Percentiles rank a stretch among this genome's conserved stretches.
These are phyloP conservation scores for Coreoperca whiteheadi DNA, from an alignment of 2,113 vertebrate species.

Conservation along the genomic window DNA sequence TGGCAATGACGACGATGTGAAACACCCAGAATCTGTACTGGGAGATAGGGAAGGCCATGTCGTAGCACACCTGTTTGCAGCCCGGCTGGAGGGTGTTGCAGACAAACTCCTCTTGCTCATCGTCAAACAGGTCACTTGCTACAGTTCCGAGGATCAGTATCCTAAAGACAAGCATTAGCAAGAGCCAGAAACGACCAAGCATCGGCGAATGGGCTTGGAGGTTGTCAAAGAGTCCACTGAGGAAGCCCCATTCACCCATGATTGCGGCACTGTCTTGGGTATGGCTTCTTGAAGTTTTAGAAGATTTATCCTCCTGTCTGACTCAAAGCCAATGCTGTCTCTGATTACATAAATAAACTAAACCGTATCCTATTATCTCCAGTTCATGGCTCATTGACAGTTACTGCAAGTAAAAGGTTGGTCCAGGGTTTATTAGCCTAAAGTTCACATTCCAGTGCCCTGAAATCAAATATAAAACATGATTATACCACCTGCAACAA, in stretches of 20 bases:
- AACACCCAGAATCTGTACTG: constrained; percentile 98
- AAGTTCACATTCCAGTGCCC: background rate
- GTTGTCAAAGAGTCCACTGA: constrained; percentile 87
- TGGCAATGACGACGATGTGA: constrained; percentile 92
- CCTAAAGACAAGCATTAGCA: constrained; percentile 93
- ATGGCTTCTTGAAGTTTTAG: background rate
- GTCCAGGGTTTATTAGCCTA: background rate
- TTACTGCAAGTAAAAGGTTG: background rate
- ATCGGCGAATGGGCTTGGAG: constrained; percentile 91
- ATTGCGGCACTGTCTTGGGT: background rate
- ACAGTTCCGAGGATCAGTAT: constrained; percentile 93
- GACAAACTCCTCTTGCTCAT: constrained; percentile 92
- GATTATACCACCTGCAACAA: background rate
- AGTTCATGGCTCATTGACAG: background rate
- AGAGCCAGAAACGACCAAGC: constrained; percentile 93
- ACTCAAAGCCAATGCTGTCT: background rate
- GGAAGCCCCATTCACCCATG: constrained; percentile 93
- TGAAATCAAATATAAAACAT: constrained; percentile 26
- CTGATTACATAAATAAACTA: constrained; percentile 35
- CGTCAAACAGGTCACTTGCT: constrained; percentile 91
- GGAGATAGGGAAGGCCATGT: constrained; percentile 92
- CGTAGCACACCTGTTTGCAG: constrained; percentile 94
- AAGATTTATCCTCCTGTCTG: background rate
- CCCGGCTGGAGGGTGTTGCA: constrained; percentile 95
- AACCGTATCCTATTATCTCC: background rate